A percentile compares a stretch with the other conserved stretches of the same genome.
Evolutionary conservation across 92 coral and sea anemone species (phyloP).

Genomic region (Phenganax marumi): DNA sequence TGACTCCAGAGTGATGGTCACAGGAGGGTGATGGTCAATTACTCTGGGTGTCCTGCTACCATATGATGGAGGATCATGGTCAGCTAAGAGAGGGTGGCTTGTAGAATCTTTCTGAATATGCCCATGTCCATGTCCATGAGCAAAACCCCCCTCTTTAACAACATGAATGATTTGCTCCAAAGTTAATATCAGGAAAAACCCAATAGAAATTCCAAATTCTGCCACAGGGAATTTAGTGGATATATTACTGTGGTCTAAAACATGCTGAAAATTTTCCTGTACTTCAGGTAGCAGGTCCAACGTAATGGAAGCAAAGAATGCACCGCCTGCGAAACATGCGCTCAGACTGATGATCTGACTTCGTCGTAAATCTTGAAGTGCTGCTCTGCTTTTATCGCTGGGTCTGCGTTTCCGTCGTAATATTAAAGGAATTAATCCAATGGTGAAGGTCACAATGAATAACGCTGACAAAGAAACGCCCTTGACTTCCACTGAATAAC

Average conservation of each 20-base stretch:
- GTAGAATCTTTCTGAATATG: too few species aligned
- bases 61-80: neutral
- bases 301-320: slow-evolving; percentile 84
- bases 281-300: slow-evolving; percentile 88
- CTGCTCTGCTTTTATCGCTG: neutral
- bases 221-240: slow-evolving; percentile 78
- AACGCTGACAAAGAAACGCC: slow-evolving; percentile 62
- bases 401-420: slow-evolving; percentile 51
- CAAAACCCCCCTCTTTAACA: too few species aligned
- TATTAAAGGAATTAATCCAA: slow-evolving; percentile 75
- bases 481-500: slow-evolving; percentile 63
- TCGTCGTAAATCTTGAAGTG: slow-evolving; percentile 26
- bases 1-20: neutral
- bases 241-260: too few species aligned
- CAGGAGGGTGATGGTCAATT: neutral
- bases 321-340: slow-evolving; percentile 96
- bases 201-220: slow-evolving; percentile 80
- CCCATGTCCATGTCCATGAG: too few species aligned
- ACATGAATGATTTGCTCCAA: slow-evolving; percentile 78
- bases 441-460: slow-evolving; percentile 62
- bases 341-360: slow-evolving; percentile 61
- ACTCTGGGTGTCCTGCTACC: neutral
- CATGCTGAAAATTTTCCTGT: slow-evolving; percentile 65
- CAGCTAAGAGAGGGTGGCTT: neutral
- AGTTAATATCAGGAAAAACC: slow-evolving; percentile 75